Conservation (phyloP, 2,113 vertebrate species). For the Mustela nigripes region DNA sequence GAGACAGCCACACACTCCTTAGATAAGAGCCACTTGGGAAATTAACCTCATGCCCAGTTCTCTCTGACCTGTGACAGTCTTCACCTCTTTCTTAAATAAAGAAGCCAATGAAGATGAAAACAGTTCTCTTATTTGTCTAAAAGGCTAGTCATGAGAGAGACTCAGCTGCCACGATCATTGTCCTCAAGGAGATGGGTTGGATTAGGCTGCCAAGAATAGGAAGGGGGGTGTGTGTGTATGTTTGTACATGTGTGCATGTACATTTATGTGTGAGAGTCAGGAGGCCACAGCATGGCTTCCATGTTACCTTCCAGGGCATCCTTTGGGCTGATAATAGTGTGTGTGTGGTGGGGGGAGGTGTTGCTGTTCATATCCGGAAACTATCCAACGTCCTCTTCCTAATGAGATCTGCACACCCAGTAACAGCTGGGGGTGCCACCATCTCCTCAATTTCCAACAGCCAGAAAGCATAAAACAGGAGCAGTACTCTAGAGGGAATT, state of each 20-base stretch:
- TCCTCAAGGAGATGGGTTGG: background rate
- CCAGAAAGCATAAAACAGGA: background rate
- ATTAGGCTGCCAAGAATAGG: background rate
- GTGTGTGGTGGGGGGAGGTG: accelerated
- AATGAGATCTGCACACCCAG: background rate
- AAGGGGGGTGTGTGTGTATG: accelerated
- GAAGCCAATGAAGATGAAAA: background rate
- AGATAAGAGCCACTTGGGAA: background rate
- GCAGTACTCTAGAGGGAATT: background rate
- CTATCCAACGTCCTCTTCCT: background rate
- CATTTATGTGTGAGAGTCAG: background rate
- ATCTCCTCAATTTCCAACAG: too few species aligned
- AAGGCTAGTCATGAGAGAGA: too few species aligned
- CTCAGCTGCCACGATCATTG: background rate
- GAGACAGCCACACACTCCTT: accelerated
- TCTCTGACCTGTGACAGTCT: background rate
- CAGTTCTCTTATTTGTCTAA: background rate
- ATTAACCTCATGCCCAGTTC: background rate
- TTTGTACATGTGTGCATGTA: too few species aligned
- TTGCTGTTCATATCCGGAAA: background rate
- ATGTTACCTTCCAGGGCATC: background rate
- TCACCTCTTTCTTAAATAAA: background rate
- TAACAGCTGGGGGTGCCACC: accelerated
- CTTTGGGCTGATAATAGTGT: background rate
- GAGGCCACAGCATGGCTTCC: background rate